Evolutionary conservation across 2,113 vertebrate genomes (phyloP), one percentile per base, ranked within the genome.

Genomic region (Myocastor coypus): DNA sequence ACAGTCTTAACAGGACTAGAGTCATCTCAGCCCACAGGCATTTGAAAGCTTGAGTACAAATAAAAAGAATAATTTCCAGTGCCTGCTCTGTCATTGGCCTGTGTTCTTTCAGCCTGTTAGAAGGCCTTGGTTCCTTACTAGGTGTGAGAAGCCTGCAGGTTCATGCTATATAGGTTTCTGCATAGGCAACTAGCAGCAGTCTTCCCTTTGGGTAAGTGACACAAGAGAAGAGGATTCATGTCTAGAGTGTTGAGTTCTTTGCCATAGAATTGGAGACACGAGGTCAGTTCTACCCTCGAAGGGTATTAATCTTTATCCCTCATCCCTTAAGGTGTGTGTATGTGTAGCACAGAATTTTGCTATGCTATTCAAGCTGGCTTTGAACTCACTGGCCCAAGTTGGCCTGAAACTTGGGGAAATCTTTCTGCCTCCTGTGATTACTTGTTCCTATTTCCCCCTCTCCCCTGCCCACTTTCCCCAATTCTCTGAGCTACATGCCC

Each of bases 51-150:
- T 86, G 66, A 19, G 28, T 85, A 40, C 28, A 7, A 8, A 69
- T 92, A 14, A 95, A 95, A 61, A 61, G 24, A 63, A 63, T 63
- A 6, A 63, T 26, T n/a, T 94, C 83, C 69, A 30, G 71, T 68
- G 26, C 40, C 20, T n/a, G 37, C 32, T 83, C 11, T 71, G 37
- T 75, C 52, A 83, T 52, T 89, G 37, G 22, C 83, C 40, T 94
- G 3, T 50, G 63, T 85, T 95, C 30, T 9, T 66, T 4, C 8
- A 94, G 22, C 32, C 28, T 4, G 2, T 57, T 81, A 82, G 52
- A 57, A 92, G 46, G 14, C 34, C 59, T 75, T 64, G 63, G 52
- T 83, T 83, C 81, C 52, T 95, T 82, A 42, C 16, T 66, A 12
- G 26, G 26, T 89, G 28, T 57, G 42, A 12, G 59, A 40, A 71